These are phyloP conservation scores for Willowsia nigromaculata DNA, from an alignment of 2,888 invertebrate genomes.

Conservation along the genomic window DNA sequence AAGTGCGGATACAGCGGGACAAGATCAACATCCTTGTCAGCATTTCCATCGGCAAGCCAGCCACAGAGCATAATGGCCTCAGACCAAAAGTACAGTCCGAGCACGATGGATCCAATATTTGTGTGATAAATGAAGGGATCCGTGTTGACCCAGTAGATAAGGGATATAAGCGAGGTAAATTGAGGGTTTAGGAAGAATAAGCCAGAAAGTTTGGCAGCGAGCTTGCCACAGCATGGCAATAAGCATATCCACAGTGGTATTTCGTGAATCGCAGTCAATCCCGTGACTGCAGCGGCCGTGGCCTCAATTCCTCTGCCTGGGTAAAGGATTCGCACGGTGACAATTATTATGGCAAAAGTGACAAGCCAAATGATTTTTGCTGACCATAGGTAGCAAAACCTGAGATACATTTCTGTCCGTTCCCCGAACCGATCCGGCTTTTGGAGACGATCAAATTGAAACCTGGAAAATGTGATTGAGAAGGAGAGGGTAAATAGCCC, in stretches of 20 bases:
- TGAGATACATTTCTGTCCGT: constrained; percentile 55
- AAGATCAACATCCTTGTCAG: constrained; percentile 74
- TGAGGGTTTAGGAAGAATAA: constrained; percentile 77
- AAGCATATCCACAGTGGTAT: constrained; percentile 67
- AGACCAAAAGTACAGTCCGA: constrained; percentile 75
- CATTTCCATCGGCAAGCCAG: constrained; percentile 68
- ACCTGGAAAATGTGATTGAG: constrained; percentile 70
- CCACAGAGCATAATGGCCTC: constrained; percentile 64
- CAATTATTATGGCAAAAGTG: constrained; percentile 63
- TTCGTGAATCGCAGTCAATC: constrained; percentile 50
- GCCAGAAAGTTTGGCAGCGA: constrained; percentile 46
- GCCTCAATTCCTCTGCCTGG: constrained; percentile 38
- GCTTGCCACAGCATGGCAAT: constrained; percentile 34
- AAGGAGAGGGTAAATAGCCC: constrained; percentile 66
- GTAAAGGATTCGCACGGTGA: constrained; percentile 51
- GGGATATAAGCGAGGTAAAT: constrained; percentile 73
- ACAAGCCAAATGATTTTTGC: constrained; percentile 71
- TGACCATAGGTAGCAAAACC: constrained; percentile 70
- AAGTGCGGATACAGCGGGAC: constrained; percentile 77
- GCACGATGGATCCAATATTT: constrained; percentile 74
- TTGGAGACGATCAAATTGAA: constrained; percentile 62
- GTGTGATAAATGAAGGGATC: constrained; percentile 74
- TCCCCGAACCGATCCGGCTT: constrained; percentile 71
- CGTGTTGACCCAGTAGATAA: constrained; percentile 77
- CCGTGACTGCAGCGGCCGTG: not conserved